These are phyloP conservation scores for Resseliella maxima DNA, from an alignment of 2,888 invertebrate genomes.

Conservation along the genomic window DNA sequence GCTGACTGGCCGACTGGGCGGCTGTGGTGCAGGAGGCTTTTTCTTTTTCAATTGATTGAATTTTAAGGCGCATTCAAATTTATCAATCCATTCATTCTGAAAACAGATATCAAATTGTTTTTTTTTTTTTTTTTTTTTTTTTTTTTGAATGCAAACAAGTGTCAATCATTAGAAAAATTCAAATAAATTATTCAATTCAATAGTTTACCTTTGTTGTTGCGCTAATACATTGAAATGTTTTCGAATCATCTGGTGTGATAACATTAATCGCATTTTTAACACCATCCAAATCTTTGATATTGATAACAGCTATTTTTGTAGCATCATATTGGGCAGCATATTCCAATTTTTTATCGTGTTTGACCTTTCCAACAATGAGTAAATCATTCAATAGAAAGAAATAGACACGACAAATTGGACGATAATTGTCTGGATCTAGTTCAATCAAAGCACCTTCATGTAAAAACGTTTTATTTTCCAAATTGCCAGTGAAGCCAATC, in stretches of 20 bases:
- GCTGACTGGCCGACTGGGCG: conserved; percentile 62
- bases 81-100: conserved; percentile 92
- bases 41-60: conserved; percentile 76
- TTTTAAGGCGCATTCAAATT: conserved; percentile 91
- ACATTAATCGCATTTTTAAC: conserved; percentile 95
- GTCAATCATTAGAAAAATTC: not conserved
- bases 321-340: conserved; percentile 67
- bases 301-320: conserved; percentile 92
- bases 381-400: conserved; percentile 94
- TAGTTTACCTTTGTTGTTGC: conserved; percentile 70
- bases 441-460: conserved; percentile 93
- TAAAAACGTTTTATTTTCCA: conserved; percentile 73
- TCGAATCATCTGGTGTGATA: conserved; percentile 92
- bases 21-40: conserved; percentile 69
- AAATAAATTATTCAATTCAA: too few species aligned
- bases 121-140: not conserved
- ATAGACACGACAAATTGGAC: conserved; percentile 87
- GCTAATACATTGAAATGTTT: conserved; percentile 90
- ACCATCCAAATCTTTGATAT: conserved; percentile 89
- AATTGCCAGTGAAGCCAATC: conserved; percentile 75
- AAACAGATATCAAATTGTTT: conserved; percentile 54
- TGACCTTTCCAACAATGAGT: conserved; percentile 84
- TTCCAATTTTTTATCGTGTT: conserved; percentile 68
- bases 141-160: too few species aligned
- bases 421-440: conserved; percentile 87